phyloP scores from a whole-genome alignment of 2,797 vertebrate genomes.

The Pogonophryne albipinna region DNA sequence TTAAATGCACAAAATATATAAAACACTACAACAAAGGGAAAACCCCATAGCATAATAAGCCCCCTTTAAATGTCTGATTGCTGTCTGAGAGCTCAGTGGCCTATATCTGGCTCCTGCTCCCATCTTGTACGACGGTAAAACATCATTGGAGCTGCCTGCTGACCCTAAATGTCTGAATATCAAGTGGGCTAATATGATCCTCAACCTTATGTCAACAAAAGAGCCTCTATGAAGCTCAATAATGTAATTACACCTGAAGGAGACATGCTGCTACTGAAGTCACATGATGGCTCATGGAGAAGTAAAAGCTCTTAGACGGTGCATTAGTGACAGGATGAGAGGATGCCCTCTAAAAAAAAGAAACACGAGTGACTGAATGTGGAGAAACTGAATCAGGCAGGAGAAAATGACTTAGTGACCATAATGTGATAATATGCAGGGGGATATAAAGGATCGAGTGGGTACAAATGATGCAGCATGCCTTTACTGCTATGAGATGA shows the following conservation, averaged over 20 bases:
- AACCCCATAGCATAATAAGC: too few relatives aligned
- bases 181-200: conserved; percentile 58
- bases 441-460: conserved; percentile 21
- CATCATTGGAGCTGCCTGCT: conserved; percentile 37
- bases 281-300: conserved; percentile 63
- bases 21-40: too few relatives aligned
- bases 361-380: conserved; percentile 32
- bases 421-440: conserved; percentile 26
- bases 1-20: too few relatives aligned
- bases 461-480: conserved; percentile 48
- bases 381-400: conserved; percentile 33
- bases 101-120: conserved; percentile 48
- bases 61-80: conserved; percentile 25
- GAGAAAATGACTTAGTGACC: conserved; percentile 33
- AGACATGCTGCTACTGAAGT: conserved; percentile 61
- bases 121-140: conserved; percentile 19
- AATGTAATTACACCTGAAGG: conserved; percentile 70
- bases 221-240: conserved; percentile 40
- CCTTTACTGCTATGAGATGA: conserved; percentile 39
- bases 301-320: conserved; percentile 67
- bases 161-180: conserved; percentile 36
- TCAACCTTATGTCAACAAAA: conserved; percentile 55
- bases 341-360: conserved; percentile 48
- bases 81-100: conserved; percentile 40
- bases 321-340: conserved; percentile 58